Base-by-base conservation (phyloP, 2,797 vertebrate species). In the Taenioides sp. region DNA sequence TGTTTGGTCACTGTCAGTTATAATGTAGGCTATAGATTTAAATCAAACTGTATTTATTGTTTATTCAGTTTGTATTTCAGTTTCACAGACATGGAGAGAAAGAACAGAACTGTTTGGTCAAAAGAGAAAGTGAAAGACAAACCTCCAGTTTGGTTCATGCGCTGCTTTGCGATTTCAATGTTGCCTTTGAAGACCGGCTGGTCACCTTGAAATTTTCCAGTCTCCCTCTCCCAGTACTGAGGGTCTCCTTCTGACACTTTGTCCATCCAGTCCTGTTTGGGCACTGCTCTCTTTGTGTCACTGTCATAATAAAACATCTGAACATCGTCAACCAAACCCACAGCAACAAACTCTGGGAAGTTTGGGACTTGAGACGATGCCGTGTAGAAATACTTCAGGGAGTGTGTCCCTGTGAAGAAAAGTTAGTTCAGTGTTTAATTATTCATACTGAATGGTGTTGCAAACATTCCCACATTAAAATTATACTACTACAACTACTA, bases 181-280 rank as follows among this genome's bases (percentile, higher is more conserved):
- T n/a, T 50, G 54, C 0, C 9, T 77, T 76, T 88, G 74, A 34
- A 84, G 11, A 0, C 0, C 74, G 73, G 76, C 73, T 84, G 78
- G n/a, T 0, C 0, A 20, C 14, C n/a, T n/a, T n/a, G n/a, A n/a
- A n/a, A n/a, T n/a, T n/a, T n/a, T n/a, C 54, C 18, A 22, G 69
- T 82, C 0, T 77, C 0, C 0, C 0, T 2, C 1, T 87, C 59
- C 83, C 47, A 83, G 77, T 69, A 86, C 12, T 83, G 12, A 2
- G 69, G 49, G 12, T 76, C 18, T 0, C n/a, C 63, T 17, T 1
- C 58, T 57, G 17, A 49, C n/a, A 18, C 10, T 16, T 3, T 25
- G 0, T 2, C 49, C 75, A 90, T 65, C 87, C 90, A 91, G 69
- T 81, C 83, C 79, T 86, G 78, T 78, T 74, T 88, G 27, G 62